Conservation (phyloP, 2,113 vertebrate species). For the Phrynosoma blainvillii region DNA sequence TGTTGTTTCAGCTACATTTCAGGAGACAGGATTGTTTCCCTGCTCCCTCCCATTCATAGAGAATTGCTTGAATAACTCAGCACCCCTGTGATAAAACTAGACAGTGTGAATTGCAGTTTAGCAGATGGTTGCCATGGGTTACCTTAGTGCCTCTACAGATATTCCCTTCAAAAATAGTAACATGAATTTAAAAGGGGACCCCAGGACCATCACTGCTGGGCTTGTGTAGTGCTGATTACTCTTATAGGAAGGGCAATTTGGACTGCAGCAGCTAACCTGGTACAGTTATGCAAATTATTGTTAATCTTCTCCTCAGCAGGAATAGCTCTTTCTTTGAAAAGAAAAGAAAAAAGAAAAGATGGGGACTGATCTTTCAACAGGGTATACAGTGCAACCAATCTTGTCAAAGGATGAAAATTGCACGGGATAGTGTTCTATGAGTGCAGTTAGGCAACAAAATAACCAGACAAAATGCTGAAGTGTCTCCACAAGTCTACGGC, state of each 20-base stretch:
- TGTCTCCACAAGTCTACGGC: not conserved
- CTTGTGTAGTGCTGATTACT: slow-evolving; percentile 29
- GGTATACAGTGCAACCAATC: not conserved
- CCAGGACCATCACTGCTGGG: slow-evolving; percentile 48
- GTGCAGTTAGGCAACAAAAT: not conserved
- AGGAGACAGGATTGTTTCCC: not conserved
- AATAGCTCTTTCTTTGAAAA: not conserved
- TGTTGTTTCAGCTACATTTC: not conserved
- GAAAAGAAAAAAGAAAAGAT: not conserved
- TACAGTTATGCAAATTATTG: not conserved
- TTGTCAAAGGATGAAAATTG: not conserved
- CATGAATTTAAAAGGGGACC: slow-evolving; percentile 68
- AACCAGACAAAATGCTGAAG: not conserved
- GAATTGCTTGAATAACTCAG: slow-evolving; percentile 31
- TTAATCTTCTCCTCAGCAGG: fast-evolving
- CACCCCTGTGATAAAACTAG: slow-evolving; percentile 62
- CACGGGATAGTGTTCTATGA: not conserved
- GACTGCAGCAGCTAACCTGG: fast-evolving
- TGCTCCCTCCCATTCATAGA: not conserved
- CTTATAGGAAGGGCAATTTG: not conserved
- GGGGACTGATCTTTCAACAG: not conserved
- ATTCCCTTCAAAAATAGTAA: slow-evolving; percentile 78
- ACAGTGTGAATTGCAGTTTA: slow-evolving; percentile 61
- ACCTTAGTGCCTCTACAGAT: slow-evolving; percentile 60
- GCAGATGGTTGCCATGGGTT: slow-evolving; percentile 82